A percentile compares a stretch with the other conserved stretches of the same genome.
These are phyloP conservation scores for Spondyliosoma cantharus DNA, from an alignment of 2,797 vertebrate genomes.

Conservation along the genomic window DNA sequence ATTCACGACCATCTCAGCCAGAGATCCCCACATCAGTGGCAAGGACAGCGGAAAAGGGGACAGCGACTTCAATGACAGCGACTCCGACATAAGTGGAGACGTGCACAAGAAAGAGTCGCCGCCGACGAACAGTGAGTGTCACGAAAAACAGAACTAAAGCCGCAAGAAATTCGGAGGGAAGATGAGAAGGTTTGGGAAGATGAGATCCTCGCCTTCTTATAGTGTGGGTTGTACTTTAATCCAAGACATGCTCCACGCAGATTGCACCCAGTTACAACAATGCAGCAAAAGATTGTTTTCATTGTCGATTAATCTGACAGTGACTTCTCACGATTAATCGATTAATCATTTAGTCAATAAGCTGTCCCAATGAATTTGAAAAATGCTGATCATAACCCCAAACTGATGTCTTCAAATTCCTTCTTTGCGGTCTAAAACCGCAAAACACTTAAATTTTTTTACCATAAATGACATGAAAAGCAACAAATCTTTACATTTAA, in stretches of 20 bases:
- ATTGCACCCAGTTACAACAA: too few relatives aligned
- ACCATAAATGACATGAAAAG: too few relatives aligned
- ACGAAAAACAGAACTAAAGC: not conserved
- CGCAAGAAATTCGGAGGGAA: not conserved
- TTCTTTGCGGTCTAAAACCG: too few relatives aligned
- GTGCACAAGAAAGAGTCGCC: conserved; percentile 92
- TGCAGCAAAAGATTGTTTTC: too few relatives aligned
- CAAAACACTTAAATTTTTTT: too few relatives aligned
- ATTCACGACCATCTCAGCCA: conserved; percentile 92
- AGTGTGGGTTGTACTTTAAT: not conserved
- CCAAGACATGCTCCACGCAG: not conserved
- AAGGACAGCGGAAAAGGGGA: conserved; percentile 99
- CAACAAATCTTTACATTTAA: too few relatives aligned
- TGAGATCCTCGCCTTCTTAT: not conserved
- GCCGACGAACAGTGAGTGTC: conserved; percentile 83
- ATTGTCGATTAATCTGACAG: too few relatives aligned
- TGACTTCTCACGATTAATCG: too few relatives aligned
- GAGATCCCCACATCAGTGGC: conserved; percentile 96
- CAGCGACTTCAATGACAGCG: conserved; percentile 98
- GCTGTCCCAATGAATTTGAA: too few relatives aligned
- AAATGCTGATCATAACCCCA: too few relatives aligned
- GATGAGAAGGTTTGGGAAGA: not conserved
- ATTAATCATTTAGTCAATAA: too few relatives aligned
- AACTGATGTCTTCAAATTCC: too few relatives aligned
- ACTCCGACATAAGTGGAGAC: conserved; percentile 95